Conservation (phyloP, 2,113 vertebrate species). For the Sardina pilchardus region DNA sequence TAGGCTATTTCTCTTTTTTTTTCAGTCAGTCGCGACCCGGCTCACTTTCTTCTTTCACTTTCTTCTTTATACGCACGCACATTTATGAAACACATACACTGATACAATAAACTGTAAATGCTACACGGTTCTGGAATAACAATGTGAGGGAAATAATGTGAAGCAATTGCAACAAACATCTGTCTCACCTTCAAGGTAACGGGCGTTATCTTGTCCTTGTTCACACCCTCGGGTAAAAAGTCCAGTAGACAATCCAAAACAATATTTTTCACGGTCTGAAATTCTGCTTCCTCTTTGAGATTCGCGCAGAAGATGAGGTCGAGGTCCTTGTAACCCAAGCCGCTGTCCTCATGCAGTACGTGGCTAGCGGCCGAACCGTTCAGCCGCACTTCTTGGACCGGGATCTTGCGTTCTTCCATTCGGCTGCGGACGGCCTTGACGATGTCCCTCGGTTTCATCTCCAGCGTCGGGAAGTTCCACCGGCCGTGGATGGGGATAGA, state of each 20-base stretch:
- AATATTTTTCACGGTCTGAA: conserved; percentile 93
- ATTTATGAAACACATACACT: neutral
- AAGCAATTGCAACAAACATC: neutral
- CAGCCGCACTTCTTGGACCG: conserved; percentile 89
- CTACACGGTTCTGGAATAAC: neutral
- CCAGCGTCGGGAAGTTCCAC: conserved; percentile 95
- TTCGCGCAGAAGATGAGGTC: conserved; percentile 97
- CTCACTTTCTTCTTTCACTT: neutral
- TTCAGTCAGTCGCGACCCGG: conserved; percentile 42
- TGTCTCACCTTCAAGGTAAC: conserved; percentile 91
- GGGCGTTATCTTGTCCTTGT: conserved; percentile 95
- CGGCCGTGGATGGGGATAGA: conserved; percentile 97
- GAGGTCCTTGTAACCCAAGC: conserved; percentile 96
- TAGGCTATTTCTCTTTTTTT: conserved; percentile 36
- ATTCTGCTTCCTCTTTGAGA: conserved; percentile 89
- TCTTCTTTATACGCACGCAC: neutral
- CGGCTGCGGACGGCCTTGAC: conserved; percentile 91
- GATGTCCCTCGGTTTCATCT: conserved; percentile 92
- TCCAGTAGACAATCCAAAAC: conserved; percentile 95
- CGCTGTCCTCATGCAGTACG: conserved; percentile 95
- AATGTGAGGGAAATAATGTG: neutral
- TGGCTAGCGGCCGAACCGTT: conserved; percentile 97
- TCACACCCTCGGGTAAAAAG: conserved; percentile 96
- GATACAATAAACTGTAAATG: neutral
- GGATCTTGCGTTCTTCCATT: conserved; percentile 86